Base-by-base conservation (phyloP, 2,113 vertebrate species). In the Ptychochromis oligacanthus region DNA sequence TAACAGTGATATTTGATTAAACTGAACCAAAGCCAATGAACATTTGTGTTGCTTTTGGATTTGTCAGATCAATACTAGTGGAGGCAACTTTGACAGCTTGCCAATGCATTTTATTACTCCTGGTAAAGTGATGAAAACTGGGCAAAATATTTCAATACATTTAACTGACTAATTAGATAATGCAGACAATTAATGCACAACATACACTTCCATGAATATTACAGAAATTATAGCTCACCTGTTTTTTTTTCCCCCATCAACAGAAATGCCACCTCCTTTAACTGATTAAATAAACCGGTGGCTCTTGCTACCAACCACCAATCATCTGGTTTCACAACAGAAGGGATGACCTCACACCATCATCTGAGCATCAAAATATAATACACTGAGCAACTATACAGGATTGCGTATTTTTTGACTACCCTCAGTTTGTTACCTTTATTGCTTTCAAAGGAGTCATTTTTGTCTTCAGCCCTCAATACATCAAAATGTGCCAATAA, bases 251-350 rank as follows among this genome's bases (percentile, higher is more conserved):
- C 40, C 40, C 5, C 28, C 28, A 2, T 31, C 28, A 31, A 46
- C 64, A 67, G 14, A 67, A 67, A 67, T 0, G 1, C 38, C 0
- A 67, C 64, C 17, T 43, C 38, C 9, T 67, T 0, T 0, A 49
- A 2, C 28, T 49, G 17, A 24, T 70, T 70, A 70, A 49, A 72
- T 26, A 54, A 54, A 54, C 7, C 43, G 18, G 17, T 11, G 65
- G 65, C 65, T 31, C 5, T 46, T 31, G 31, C 46, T 34, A 54
- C 6, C 4, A 72, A 72, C 4, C 46, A 54, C 24, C 26, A 72
- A 72, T 72, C 4, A 0, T 34, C 46, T 52, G 43, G 65, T 72
- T 26, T 26, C 43, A 52, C 43, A 52, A 52, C 65, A 70, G 28
- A 49, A 18, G 24, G 24, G 24, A 36, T 36, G 36, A 36, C 36